Percentiles rank a stretch among this genome's conserved stretches.
These are phyloP conservation scores for Temnothorax nylanderi DNA, from an alignment of 1,140 invertebrate genomes.

Conservation along the genomic window DNA sequence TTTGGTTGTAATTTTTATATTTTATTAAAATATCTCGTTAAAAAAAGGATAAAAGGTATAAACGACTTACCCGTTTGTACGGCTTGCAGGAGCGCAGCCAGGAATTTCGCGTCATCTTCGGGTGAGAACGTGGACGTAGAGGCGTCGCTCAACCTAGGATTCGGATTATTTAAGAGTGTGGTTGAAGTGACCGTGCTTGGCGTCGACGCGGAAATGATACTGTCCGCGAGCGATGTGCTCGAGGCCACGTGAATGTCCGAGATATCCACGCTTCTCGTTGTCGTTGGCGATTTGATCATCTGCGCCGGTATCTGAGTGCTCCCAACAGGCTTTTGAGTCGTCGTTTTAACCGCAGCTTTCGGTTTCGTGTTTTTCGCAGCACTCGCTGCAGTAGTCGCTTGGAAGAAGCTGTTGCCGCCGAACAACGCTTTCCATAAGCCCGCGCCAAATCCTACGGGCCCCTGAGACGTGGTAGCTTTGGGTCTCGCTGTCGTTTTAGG, in stretches of 20 bases:
- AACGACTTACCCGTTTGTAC: constrained; percentile 62
- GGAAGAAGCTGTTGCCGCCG: constrained; percentile 73
- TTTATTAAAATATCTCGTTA: neutral
- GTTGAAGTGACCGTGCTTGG: constrained; percentile 36
- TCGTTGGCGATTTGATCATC: constrained; percentile 39
- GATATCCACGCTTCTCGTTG: constrained; percentile 53
- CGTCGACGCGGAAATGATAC: constrained; percentile 6
- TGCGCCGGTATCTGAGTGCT: constrained; percentile 58
- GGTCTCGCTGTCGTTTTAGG: constrained; percentile 70
- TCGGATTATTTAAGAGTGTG: constrained; percentile 65
- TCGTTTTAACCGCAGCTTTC: constrained; percentile 19
- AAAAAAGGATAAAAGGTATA: neutral
- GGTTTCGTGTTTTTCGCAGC: constrained; percentile 43
- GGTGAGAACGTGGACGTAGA: constrained; percentile 77
- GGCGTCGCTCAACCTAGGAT: constrained; percentile 50
- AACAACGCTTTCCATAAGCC: constrained; percentile 80
- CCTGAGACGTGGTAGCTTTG: constrained; percentile 65
- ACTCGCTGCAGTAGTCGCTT: constrained; percentile 59
- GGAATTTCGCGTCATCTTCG: constrained; percentile 81
- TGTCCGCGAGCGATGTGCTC: constrained; percentile 6
- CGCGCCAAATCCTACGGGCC: constrained; percentile 75
- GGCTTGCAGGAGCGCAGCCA: constrained; percentile 76
- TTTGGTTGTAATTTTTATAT: neutral
- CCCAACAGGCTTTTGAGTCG: constrained; percentile 65
- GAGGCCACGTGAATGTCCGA: constrained; percentile 60